A percentile compares a stretch with the other conserved stretches of the same genome.
Evolutionary conservation across 2,113 vertebrate species (phyloP).

Genomic region (Synchiropus splendidus): DNA sequence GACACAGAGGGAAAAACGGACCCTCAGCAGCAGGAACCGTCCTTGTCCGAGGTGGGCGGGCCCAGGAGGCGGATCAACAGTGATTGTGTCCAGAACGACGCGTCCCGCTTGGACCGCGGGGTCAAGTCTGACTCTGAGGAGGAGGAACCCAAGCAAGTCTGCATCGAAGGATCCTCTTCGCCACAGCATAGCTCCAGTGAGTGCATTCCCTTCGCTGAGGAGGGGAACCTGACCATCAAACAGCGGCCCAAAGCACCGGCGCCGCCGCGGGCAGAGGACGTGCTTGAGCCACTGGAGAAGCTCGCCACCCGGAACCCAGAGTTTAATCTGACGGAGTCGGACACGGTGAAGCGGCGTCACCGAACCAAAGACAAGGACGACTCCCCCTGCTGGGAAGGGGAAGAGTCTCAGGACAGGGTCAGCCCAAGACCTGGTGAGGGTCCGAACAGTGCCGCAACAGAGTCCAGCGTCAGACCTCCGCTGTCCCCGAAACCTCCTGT

Average conservation of each 20-base stretch:
- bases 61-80: constrained; percentile 69
- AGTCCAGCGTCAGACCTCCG: constrained; percentile 50
- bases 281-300: constrained; percentile 34
- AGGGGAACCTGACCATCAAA: constrained; percentile 95
- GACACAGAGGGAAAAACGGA: neutral
- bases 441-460: constrained; percentile 29
- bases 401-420: constrained; percentile 21
- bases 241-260: constrained; percentile 83
- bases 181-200: constrained; percentile 89
- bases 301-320: constrained; percentile 48
- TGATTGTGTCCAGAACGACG: constrained; percentile 57
- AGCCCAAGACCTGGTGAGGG: constrained; percentile 57
- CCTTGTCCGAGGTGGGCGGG: constrained; percentile 18
- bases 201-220: constrained; percentile 93
- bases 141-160: constrained; percentile 44
- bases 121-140: constrained; percentile 76
- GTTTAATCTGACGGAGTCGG: constrained; percentile 92
- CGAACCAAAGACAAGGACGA: constrained; percentile 78
- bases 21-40: neutral
- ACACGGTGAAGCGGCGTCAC: constrained; percentile 89
- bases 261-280: constrained; percentile 45
- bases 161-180: constrained; percentile 52
- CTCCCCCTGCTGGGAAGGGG: constrained; percentile 41
- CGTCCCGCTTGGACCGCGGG: constrained; percentile 8
- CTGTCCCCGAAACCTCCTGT: constrained; percentile 49